Evolutionary conservation across 2,797 vertebrate species (phyloP).

Genomic region (Darevskia mixta): DNA sequence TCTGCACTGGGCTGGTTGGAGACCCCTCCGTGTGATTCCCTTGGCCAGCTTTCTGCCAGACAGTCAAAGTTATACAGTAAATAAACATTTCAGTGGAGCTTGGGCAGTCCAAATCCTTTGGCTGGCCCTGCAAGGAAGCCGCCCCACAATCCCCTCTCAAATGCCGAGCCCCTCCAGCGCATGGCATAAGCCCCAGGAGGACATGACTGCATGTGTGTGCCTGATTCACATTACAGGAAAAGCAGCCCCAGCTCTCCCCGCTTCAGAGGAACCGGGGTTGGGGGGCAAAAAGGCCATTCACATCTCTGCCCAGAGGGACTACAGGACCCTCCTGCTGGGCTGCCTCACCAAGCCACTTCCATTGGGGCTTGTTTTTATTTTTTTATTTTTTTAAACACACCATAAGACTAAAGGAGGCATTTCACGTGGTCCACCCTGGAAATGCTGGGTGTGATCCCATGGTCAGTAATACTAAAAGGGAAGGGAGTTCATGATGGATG

Average conservation of each 20-base stretch:
- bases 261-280: slow-evolving; percentile 27
- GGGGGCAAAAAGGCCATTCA: not conserved
- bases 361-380: too few species aligned
- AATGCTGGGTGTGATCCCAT: too few species aligned
- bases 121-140: slow-evolving; percentile 73
- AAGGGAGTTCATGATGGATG: too few species aligned
- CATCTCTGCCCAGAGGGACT: too few species aligned
- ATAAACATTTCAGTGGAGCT: slow-evolving; percentile 87
- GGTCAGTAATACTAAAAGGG: too few species aligned
- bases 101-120: slow-evolving; percentile 83
- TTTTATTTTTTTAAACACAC: too few species aligned
- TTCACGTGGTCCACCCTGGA: too few species aligned
- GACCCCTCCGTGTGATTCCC: slow-evolving; percentile 85
- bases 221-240: slow-evolving; percentile 71
- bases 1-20: slow-evolving; percentile 77
- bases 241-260: slow-evolving; percentile 61
- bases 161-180: slow-evolving; percentile 81
- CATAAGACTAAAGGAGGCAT: too few species aligned
- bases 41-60: slow-evolving; percentile 86
- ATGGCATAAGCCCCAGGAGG: slow-evolving; percentile 85
- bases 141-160: slow-evolving; percentile 64
- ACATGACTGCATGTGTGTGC: slow-evolving; percentile 77
- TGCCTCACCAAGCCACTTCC: too few species aligned
- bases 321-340: too few species aligned
- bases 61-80: slow-evolving; percentile 82